These are phyloP conservation scores for Calidris pugnax DNA, from an alignment of 2,113 vertebrate genomes.

Conservation along the genomic window DNA sequence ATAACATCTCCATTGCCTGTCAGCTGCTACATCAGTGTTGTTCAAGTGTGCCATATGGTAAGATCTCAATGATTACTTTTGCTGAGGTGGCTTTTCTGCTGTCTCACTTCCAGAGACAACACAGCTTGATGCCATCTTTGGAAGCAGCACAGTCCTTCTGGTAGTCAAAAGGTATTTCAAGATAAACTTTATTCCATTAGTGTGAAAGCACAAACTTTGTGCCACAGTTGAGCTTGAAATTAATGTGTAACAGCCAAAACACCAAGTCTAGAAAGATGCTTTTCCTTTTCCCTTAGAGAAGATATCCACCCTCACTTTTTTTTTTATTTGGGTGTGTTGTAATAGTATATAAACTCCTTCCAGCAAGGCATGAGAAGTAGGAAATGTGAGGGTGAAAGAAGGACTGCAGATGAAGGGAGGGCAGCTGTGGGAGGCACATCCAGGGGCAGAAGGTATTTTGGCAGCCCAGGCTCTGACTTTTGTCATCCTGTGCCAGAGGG, in stretches of 20 bases:
- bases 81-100: background rate
- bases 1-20: background rate
- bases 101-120: background rate
- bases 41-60: background rate
- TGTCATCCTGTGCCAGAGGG: background rate
- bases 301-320: background rate
- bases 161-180: background rate
- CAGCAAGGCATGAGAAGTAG: background rate
- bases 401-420: background rate
- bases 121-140: background rate
- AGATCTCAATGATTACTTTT: background rate
- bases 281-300: background rate
- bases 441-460: background rate
- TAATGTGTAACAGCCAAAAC: background rate
- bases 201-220: background rate
- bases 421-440: background rate
- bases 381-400: background rate
- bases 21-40: background rate
- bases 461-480: background rate
- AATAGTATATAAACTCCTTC: background rate
- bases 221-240: background rate
- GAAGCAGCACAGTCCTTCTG: background rate
- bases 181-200: background rate
- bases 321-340: too few species aligned
- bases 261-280: background rate